Percentiles rank a stretch among this genome's conserved stretches.
Evolutionary conservation across 2,797 vertebrate species (phyloP).

Genomic region (Sorex maritimensis): DNA sequence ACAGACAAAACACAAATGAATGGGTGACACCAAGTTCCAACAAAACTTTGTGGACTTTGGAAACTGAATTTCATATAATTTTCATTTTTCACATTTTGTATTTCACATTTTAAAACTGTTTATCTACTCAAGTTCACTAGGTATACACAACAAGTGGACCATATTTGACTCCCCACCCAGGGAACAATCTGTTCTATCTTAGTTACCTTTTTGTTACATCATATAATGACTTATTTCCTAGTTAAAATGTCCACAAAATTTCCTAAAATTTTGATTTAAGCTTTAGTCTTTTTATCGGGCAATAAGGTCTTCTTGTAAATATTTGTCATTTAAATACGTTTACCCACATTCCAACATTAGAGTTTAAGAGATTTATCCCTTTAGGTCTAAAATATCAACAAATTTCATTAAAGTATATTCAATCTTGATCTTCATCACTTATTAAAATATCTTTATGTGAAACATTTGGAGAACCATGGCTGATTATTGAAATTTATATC

Average conservation of each 20-base stretch:
- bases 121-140: conserved; percentile 25
- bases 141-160: neutral
- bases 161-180: neutral
- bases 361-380: conserved; percentile 41
- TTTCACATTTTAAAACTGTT: neutral
- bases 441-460: conserved; percentile 49
- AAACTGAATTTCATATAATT: conserved; percentile 54
- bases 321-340: conserved; percentile 56
- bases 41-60: neutral
- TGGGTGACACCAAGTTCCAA: neutral
- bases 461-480: conserved; percentile 4
- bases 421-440: conserved; percentile 60
- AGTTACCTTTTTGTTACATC: conserved; percentile 54
- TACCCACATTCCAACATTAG: conserved; percentile 1
- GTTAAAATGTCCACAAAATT: conserved; percentile 50
- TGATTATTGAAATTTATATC: conserved; percentile 43
- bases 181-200: conserved; percentile 8
- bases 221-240: conserved; percentile 55
- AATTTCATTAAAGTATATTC: conserved; percentile 55
- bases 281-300: neutral
- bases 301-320: conserved; percentile 61
- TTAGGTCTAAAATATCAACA: conserved; percentile 51
- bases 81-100: neutral
- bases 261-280: conserved; percentile 36
- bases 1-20: neutral